phyloP scores from a whole-genome alignment of 2,113 vertebrate genomes.

The Muntiacus reevesi region DNA sequence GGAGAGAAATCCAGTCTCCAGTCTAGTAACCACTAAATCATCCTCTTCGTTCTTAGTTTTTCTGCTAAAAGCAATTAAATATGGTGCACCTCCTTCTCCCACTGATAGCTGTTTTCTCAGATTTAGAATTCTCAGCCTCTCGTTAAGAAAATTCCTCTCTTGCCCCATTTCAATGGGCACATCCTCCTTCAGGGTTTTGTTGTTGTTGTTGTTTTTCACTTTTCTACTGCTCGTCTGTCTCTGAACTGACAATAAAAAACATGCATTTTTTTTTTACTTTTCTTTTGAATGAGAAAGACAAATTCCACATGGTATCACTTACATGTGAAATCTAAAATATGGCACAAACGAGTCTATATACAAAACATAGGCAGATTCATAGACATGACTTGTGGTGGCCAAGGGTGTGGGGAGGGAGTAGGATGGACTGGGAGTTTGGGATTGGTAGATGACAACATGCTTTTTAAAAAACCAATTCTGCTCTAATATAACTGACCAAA shows the following conservation, averaged over 20 bases:
- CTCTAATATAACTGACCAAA: background rate
- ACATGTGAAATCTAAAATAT: background rate
- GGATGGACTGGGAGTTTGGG: background rate
- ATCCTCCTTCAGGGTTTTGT: background rate
- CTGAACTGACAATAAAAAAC: background rate
- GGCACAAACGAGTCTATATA: background rate
- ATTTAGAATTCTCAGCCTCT: background rate
- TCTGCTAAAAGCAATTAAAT: background rate
- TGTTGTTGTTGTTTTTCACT: background rate
- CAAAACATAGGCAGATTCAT: background rate
- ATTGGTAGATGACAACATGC: background rate
- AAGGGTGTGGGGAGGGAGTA: background rate
- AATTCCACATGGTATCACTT: background rate
- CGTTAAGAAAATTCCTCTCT: background rate
- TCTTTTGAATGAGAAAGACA: background rate
- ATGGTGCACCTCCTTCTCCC: background rate
- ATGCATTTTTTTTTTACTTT: background rate
- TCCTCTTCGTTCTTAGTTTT: background rate
- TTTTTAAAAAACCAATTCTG: background rate
- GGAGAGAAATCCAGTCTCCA: background rate
- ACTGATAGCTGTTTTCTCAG: fast-evolving
- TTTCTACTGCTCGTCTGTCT: background rate
- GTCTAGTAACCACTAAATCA: background rate
- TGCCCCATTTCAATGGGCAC: background rate
- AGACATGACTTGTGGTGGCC: background rate